A percentile compares a stretch with the other conserved stretches of the same genome.
These are phyloP conservation scores for Cinclus mexicanus DNA, from an alignment of 2,113 vertebrate genomes.

Conservation along the genomic window DNA sequence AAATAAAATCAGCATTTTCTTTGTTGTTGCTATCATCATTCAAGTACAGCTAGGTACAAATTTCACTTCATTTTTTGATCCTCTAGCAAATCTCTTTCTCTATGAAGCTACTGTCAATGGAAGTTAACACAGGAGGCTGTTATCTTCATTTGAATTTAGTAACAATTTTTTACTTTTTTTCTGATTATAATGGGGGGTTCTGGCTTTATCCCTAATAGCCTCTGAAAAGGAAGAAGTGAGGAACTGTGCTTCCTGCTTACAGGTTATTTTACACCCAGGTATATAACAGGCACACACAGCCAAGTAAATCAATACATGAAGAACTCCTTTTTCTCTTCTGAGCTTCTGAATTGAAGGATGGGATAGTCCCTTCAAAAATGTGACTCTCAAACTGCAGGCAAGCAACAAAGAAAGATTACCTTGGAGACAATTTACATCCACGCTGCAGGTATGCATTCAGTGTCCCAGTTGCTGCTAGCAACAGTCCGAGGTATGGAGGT, in stretches of 20 bases:
- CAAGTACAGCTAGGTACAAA: neutral
- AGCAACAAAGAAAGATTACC: slow-evolving; percentile 65
- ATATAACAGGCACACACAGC: neutral
- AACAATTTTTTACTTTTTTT: neutral
- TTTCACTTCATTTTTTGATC: neutral
- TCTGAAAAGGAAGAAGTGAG: neutral
- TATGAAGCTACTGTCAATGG: neutral
- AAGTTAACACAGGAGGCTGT: neutral
- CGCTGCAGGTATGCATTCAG: slow-evolving; percentile 71
- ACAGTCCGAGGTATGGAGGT: slow-evolving; percentile 79
- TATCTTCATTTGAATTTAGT: neutral
- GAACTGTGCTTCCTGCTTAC: neutral
- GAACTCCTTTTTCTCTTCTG: neutral
- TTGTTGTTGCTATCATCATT: neutral
- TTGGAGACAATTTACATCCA: slow-evolving; percentile 74
- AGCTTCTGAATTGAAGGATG: neutral
- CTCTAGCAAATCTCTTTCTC: neutral
- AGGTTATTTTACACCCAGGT: neutral
- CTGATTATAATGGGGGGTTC: neutral
- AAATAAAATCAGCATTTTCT: neutral
- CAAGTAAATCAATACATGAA: neutral
- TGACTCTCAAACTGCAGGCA: neutral
- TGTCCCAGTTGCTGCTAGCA: slow-evolving; percentile 79
- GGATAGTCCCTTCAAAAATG: neutral
- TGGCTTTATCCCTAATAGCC: neutral